These are phyloP conservation scores for Psittacula echo DNA, from an alignment of 2,797 vertebrate genomes.

Conservation along the genomic window DNA sequence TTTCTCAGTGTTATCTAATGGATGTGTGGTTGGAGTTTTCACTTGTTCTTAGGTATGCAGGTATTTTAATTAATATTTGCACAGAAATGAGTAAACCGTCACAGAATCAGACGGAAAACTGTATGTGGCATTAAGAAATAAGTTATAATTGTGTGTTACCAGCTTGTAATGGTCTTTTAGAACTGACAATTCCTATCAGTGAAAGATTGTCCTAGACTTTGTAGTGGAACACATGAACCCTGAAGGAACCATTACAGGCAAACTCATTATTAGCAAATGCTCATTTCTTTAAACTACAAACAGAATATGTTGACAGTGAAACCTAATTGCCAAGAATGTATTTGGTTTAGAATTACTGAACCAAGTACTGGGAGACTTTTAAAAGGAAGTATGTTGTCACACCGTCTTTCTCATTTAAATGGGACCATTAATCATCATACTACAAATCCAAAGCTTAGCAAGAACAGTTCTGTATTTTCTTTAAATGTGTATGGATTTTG, in stretches of 20 bases:
- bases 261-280: conserved; percentile 30
- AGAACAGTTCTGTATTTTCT: not conserved
- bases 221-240: not conserved
- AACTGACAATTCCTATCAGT: not conserved
- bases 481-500: not conserved
- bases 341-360: conserved; percentile 48
- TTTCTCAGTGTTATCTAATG: not conserved
- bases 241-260: conserved; percentile 1
- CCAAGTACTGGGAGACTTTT: not conserved
- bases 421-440: not conserved
- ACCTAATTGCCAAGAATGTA: conserved; percentile 37
- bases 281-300: conserved; percentile 44
- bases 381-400: not conserved
- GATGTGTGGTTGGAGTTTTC: not conserved
- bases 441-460: not conserved
- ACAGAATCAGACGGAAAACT: not conserved
- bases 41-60: not conserved
- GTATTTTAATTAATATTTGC: not conserved
- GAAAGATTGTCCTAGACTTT: conserved; percentile 7
- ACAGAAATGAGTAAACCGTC: not conserved
- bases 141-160: not conserved
- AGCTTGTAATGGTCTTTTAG: not conserved
- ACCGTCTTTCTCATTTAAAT: conserved; percentile 14
- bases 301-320: conserved; percentile 30
- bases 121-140: not conserved